phyloP scores from a whole-genome alignment of 2,797 vertebrate species.

The Chloroceryle amazona region DNA sequence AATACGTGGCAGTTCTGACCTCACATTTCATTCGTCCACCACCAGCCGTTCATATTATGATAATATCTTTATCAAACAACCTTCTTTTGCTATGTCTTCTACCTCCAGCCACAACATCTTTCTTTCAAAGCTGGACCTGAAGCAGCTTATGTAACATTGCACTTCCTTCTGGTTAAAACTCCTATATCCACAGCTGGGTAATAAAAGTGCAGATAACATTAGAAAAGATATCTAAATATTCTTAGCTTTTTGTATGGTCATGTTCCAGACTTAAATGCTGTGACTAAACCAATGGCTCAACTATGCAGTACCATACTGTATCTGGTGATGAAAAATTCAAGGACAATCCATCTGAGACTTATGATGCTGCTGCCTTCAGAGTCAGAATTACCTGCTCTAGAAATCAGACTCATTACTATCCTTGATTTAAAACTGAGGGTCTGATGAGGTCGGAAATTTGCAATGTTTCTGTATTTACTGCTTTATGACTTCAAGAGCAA shows the following conservation, averaged over 20 bases:
- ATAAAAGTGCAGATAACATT: background rate
- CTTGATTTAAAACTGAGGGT: background rate
- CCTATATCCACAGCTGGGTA: background rate
- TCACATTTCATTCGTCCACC: background rate
- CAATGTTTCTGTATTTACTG: background rate
- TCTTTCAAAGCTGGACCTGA: background rate
- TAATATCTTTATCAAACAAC: background rate
- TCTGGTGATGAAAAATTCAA: background rate
- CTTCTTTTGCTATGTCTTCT: background rate
- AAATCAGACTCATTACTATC: background rate
- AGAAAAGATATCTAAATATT: background rate
- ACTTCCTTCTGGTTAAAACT: background rate
- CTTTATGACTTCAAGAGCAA: background rate
- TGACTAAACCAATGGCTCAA: background rate
- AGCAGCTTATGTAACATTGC: background rate
- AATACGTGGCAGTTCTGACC: background rate
- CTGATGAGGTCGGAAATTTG: background rate
- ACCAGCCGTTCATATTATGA: background rate
- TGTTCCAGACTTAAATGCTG: background rate
- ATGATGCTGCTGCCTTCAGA: background rate
- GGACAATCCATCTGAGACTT: background rate
- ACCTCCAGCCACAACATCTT: background rate
- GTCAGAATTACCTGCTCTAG: background rate
- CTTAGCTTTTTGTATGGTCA: background rate
- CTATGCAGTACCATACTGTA: background rate